phyloP scores from a whole-genome alignment of 2,113 vertebrate genomes.

The Arvicanthis niloticus region DNA sequence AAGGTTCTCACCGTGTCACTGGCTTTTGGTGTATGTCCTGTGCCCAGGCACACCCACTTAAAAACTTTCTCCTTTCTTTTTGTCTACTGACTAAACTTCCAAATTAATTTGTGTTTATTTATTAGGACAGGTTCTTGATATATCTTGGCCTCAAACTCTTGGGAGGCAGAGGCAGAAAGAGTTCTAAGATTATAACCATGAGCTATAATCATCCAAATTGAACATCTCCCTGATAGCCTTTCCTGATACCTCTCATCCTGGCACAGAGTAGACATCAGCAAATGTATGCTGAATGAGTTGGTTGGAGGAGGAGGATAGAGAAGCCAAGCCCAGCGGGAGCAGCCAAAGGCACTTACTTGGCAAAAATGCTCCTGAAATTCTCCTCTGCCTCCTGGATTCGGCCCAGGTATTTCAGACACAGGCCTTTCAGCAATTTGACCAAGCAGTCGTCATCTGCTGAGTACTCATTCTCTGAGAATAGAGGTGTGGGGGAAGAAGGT shows the following conservation, averaged over 20 bases:
- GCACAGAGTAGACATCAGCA: neutral
- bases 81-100: neutral
- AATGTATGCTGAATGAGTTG: no score
- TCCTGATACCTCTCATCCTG: neutral
- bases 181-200: neutral
- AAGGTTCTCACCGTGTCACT: neutral
- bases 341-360: slow-evolving; percentile 90
- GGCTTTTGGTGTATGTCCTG: neutral
- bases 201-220: neutral
- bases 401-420: slow-evolving; percentile 96
- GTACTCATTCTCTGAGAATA: slow-evolving; percentile 90
- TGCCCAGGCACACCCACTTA: neutral
- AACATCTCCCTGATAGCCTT: neutral
- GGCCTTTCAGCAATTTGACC: slow-evolving; percentile 94
- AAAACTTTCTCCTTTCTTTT: neutral
- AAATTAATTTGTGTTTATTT: neutral
- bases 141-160: neutral
- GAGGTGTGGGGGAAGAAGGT: neutral
- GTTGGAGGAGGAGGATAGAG: neutral
- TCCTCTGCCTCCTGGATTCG: slow-evolving; percentile 93
- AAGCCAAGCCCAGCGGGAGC: neutral
- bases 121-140: neutral
- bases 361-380: slow-evolving; percentile 94
- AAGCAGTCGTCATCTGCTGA: slow-evolving; percentile 94
- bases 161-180: no score